Conservation (phyloP, 2,113 vertebrate species). For the Anolis carolinensis region DNA sequence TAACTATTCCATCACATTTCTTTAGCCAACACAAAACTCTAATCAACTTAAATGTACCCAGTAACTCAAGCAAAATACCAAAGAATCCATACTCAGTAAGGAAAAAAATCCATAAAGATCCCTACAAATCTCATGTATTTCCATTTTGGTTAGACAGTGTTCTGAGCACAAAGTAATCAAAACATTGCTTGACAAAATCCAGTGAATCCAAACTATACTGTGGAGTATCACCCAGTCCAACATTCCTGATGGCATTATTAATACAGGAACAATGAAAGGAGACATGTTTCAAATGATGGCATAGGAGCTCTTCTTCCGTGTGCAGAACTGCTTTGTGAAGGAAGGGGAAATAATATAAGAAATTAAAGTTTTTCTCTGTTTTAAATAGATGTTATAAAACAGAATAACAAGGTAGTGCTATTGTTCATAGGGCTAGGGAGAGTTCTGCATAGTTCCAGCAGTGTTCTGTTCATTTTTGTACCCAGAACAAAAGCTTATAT, state of each 20-base stretch:
- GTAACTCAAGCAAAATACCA: not conserved
- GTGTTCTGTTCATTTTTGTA: not conserved
- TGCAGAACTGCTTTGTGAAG: not conserved
- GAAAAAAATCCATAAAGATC: not conserved
- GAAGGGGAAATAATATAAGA: too few relatives aligned
- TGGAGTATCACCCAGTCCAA: not conserved
- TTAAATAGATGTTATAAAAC: not conserved
- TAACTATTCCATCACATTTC: not conserved
- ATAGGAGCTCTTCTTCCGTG: not conserved
- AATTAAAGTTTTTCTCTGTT: not conserved
- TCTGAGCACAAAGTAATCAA: not conserved
- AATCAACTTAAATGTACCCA: not conserved
- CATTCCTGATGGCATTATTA: not conserved
- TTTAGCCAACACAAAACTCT: conserved; percentile 12
- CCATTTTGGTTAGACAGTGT: not conserved
- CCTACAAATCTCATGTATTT: not conserved
- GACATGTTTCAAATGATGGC: not conserved
- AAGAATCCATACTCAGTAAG: not conserved
- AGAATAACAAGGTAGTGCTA: too few relatives aligned
- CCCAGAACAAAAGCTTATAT: not conserved
- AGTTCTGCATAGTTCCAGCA: not conserved
- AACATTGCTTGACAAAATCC: not conserved
- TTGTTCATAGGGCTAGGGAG: too few relatives aligned
- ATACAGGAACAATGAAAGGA: not conserved
- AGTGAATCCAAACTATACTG: not conserved